These are phyloP conservation scores for Premnoplex brunnescens DNA, from an alignment of 2,797 vertebrate genomes.

Conservation along the genomic window DNA sequence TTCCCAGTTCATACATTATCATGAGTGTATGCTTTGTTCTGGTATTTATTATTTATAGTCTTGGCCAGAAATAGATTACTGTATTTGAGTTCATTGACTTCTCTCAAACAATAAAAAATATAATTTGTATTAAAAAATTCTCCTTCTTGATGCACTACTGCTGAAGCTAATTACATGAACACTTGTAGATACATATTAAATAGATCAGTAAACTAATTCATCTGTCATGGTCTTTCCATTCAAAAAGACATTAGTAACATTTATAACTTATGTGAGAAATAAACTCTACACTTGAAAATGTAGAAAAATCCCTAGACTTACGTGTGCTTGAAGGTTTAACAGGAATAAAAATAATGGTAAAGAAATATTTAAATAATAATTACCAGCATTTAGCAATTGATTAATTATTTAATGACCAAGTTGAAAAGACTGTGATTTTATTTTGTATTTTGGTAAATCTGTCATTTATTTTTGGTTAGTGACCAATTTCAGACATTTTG, in stretches of 20 bases:
- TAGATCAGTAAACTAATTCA: neutral
- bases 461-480: slow-evolving; percentile 27
- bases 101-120: neutral
- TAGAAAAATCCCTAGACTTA: neutral
- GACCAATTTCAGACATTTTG: slow-evolving; percentile 42
- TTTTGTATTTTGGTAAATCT: slow-evolving; percentile 39
- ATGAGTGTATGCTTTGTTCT: neutral
- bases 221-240: fast-evolving
- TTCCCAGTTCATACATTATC: neutral
- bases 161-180: neutral
- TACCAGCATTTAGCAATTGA: neutral
- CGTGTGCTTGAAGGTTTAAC: neutral
- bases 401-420: neutral
- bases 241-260: neutral
- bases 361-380: slow-evolving; percentile 17
- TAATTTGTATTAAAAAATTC: neutral
- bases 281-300: neutral
- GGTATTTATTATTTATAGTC: neutral
- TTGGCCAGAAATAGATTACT: neutral
- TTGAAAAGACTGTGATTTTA: neutral
- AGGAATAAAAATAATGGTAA: neutral
- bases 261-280: neutral
- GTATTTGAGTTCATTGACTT: neutral
- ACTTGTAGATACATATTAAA: neutral
- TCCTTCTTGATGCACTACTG: neutral